phyloP scores from a whole-genome alignment of 2,888 invertebrate species.

The Platerodrilus igneus region DNA sequence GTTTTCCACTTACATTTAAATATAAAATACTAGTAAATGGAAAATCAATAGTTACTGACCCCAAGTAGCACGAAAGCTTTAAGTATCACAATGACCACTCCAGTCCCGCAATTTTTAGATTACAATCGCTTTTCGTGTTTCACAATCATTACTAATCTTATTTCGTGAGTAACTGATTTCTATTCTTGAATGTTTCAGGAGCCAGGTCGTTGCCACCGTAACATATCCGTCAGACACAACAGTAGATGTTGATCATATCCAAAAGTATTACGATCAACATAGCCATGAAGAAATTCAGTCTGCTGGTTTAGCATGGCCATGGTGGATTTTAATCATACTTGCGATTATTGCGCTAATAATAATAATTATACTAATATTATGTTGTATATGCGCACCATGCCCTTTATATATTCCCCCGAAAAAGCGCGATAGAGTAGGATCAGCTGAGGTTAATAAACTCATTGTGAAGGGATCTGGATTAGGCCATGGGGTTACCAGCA shows the following conservation, averaged over 20 bases:
- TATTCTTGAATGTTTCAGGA: slow-evolving; percentile 50
- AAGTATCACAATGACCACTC: no score
- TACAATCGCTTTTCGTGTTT: slow-evolving; percentile 1
- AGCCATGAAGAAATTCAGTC: slow-evolving; percentile 24
- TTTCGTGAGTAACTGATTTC: slow-evolving; percentile 5
- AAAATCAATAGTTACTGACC: no score
- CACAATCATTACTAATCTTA: slow-evolving; percentile 13
- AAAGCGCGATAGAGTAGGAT: slow-evolving; percentile 69
- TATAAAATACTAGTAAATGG: no score
- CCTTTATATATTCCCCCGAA: slow-evolving; percentile 76
- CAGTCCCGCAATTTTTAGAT: background rate
- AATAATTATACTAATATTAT: slow-evolving; percentile 67
- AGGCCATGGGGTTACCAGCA: slow-evolving; percentile 52
- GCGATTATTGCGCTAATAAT: slow-evolving; percentile 70
- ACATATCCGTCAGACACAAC: slow-evolving; percentile 59
- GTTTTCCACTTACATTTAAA: no score
- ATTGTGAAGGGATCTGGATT: slow-evolving; percentile 69
- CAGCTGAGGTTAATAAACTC: slow-evolving; percentile 70
- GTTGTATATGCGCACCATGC: slow-evolving; percentile 81
- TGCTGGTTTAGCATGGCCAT: slow-evolving; percentile 57
- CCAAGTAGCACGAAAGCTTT: no score
- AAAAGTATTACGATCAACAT: slow-evolving; percentile 51
- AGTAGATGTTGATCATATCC: slow-evolving; percentile 68
- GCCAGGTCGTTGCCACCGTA: slow-evolving; percentile 68
- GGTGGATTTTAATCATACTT: slow-evolving; percentile 73